phyloP scores from a whole-genome alignment of 2,797 vertebrate genomes.

The Eulemur mongoz region DNA sequence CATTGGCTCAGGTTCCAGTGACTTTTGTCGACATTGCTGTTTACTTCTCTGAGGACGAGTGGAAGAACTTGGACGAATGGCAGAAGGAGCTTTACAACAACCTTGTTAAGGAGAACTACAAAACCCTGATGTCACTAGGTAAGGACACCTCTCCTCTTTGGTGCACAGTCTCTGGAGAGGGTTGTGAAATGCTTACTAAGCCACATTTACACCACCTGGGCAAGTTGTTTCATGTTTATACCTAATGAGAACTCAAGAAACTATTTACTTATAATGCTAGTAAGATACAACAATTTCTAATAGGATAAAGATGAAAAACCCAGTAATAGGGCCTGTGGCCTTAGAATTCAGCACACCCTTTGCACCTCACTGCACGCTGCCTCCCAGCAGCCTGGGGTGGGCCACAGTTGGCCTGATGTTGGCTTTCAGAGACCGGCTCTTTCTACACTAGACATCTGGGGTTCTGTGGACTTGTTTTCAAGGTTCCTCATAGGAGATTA shows the following conservation, averaged over 20 bases:
- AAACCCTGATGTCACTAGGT: constrained; percentile 85
- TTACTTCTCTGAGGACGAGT: constrained; percentile 81
- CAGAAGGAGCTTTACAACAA: constrained; percentile 83
- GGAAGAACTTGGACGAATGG: constrained; percentile 78
- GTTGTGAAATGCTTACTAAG: background rate
- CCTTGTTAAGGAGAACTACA: constrained; percentile 83
- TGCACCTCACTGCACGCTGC: accelerated
- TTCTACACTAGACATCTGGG: background rate
- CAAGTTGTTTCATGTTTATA: background rate
- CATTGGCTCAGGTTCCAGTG: constrained; percentile 75
- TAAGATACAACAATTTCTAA: background rate
- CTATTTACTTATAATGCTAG: background rate
- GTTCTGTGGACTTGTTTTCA: background rate
- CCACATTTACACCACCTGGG: background rate
- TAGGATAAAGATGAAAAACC: background rate
- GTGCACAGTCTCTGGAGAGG: background rate
- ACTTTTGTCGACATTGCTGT: constrained; percentile 81
- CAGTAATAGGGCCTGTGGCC: too few species aligned
- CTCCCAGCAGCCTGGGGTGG: background rate
- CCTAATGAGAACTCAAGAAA: background rate
- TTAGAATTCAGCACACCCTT: background rate
- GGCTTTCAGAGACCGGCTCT: background rate
- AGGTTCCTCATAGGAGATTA: background rate
- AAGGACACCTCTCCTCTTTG: background rate
- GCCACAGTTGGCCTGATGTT: background rate